phyloP scores from a whole-genome alignment of 2,888 invertebrate genomes.

The Phengaris alcon region DNA sequence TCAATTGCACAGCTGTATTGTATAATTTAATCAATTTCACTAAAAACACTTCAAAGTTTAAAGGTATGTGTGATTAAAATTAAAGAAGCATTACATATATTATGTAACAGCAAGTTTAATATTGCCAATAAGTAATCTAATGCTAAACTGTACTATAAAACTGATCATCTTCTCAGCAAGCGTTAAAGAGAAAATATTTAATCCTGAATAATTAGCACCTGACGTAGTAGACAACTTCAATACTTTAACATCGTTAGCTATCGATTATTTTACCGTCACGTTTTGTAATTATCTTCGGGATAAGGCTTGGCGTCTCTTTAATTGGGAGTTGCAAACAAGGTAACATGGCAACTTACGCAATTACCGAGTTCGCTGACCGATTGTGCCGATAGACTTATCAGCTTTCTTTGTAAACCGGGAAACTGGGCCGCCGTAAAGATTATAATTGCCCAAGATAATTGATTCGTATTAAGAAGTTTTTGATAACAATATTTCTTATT shows the following conservation, averaged over 20 bases:
- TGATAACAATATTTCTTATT: neutral
- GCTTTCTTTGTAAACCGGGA: slow-evolving; percentile 58
- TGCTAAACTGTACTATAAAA: neutral
- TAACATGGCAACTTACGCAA: slow-evolving; percentile 26
- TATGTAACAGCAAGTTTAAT: neutral
- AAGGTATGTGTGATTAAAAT: neutral
- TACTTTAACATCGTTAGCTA: slow-evolving; percentile 2
- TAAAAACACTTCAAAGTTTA: neutral
- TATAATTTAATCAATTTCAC: neutral
- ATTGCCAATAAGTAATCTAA: too few species aligned
- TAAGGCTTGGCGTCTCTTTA: slow-evolving; percentile 23
- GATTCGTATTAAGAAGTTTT: neutral
- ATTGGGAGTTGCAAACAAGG: slow-evolving; percentile 21
- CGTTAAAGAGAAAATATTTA: neutral
- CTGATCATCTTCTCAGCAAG: neutral
- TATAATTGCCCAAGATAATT: slow-evolving; percentile 38
- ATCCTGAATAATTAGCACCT: neutral
- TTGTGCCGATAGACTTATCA: slow-evolving; percentile 58
- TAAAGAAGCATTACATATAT: neutral
- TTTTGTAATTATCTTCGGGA: slow-evolving; percentile 20
- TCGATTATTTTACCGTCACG: neutral
- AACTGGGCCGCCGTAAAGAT: slow-evolving; percentile 57
- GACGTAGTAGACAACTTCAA: neutral
- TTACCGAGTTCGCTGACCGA: slow-evolving; percentile 62
- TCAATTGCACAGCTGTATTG: neutral